Base-by-base conservation (phyloP, 2,797 vertebrate genomes). In the Rhinichthys osculus region DNA sequence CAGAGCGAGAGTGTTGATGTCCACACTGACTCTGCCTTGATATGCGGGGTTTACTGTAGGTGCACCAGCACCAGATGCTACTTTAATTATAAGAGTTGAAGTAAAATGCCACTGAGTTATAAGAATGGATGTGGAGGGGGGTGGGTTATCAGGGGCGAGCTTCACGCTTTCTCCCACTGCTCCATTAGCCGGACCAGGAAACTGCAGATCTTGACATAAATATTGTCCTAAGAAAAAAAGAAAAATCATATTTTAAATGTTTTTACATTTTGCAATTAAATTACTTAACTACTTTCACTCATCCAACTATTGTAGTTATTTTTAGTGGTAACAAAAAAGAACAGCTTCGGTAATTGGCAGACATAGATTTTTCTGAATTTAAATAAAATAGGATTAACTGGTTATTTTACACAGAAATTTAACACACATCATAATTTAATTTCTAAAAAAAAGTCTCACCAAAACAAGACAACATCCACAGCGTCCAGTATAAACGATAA, bases 11-110 rank as follows among this genome's bases (percentile, higher is more conserved):
- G 79, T 69, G 47, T 0, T 6, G 4, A 0, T 11, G 30, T 76
- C 5, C 1, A 76, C 7, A 11, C 3, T 1, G 9, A 7, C 8
- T 76, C 47, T 76, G 47, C 0, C 73, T 54, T 5, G 0, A 50
- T 52, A 76, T 5, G 0, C 8, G 7, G 42, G 3, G 23, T 0
- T 1, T 64, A 82, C 64, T 70, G 27, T 0, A 54, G 7, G 0
- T 17, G 0, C 7, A 23, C 0, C 54, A 78, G 0, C 7, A 23
- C 0, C 54, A 78, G 5, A 0, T 1, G 0, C 0, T 21, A 0
- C 11, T 1, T 0, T 0, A 54, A 79, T 0, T 42, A 87, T 57
- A 2, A 0, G 0, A 0, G 0, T 0, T 5, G 0, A 0, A 10
- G 0, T 8, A 74, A 74, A 78, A 0, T 0, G 0, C 81, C 86